Percentiles rank a stretch among this genome's conserved stretches.
These are phyloP conservation scores for Cyprinodon brontotheroides DNA, from an alignment of 2,113 vertebrate genomes.

Conservation along the genomic window DNA sequence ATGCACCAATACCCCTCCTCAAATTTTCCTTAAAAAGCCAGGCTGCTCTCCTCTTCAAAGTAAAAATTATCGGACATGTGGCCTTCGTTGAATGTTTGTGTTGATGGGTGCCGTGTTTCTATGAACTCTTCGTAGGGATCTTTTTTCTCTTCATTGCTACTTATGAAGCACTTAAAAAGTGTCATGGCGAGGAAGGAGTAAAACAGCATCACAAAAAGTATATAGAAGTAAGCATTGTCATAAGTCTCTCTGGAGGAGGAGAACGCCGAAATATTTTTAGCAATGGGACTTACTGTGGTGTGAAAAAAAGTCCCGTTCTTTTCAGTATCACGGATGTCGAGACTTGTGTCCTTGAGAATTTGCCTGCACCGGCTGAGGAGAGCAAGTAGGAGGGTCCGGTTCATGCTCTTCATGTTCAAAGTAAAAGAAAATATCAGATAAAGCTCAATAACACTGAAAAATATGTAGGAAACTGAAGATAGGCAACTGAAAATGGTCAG, in stretches of 20 bases:
- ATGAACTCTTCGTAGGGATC: slow-evolving; percentile 86
- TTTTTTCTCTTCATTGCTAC: slow-evolving; percentile 83
- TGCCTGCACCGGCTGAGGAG: slow-evolving; percentile 79
- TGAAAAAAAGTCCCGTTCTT: slow-evolving; percentile 29
- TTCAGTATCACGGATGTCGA: slow-evolving; percentile 18
- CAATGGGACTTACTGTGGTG: slow-evolving; percentile 22
- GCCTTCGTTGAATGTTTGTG: slow-evolving; percentile 80
- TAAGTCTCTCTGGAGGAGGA: slow-evolving; percentile 76
- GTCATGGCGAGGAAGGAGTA: slow-evolving; percentile 87
- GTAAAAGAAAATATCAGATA: neutral
- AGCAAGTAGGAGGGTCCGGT: slow-evolving; percentile 79
- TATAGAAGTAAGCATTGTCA: slow-evolving; percentile 90
- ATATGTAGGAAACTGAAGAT: slow-evolving; percentile 12
- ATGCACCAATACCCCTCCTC: slow-evolving; percentile 45
- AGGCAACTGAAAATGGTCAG: slow-evolving; percentile 33
- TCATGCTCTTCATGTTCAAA: slow-evolving; percentile 64
- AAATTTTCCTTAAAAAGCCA: slow-evolving; percentile 52
- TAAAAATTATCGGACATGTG: slow-evolving; percentile 79
- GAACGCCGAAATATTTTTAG: slow-evolving; percentile 2
- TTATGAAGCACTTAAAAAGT: slow-evolving; percentile 86
- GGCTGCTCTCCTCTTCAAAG: slow-evolving; percentile 89
- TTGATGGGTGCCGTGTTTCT: slow-evolving; percentile 57
- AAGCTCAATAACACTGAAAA: slow-evolving; percentile 10
- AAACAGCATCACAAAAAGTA: slow-evolving; percentile 92
- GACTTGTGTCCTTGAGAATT: slow-evolving; percentile 81